Evolutionary conservation across 2,797 vertebrate species (phyloP), one percentile per base, ranked within the genome.

Genomic region (Lithobates pipiens): DNA sequence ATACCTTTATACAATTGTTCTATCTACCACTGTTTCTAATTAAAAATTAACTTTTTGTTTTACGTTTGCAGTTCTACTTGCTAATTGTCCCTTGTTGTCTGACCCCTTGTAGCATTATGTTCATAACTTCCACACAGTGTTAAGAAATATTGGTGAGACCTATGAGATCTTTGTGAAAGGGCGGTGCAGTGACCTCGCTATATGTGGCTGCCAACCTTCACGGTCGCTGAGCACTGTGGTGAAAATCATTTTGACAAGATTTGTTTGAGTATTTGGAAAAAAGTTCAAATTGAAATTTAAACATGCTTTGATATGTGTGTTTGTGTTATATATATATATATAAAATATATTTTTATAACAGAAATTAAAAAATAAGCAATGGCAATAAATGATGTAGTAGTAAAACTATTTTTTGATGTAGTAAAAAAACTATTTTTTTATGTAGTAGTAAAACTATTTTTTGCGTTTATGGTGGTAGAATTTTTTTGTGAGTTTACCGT

Each of bases 161-260:
- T 84, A 78, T 73, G 16, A 84, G 83, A 72, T 73, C n/a, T 73
- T 79, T 73, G 63, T 44, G 39, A 32, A 4, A 77, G 54, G 27
- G 57, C 23, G 4, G 36, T 61, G 29, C 21, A 13, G 27, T 71
- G 76, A 73, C 76, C 83, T 85, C 72, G 50, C 44, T 39, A 23
- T 46, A 42, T 68, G 32, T 39, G 34, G 42, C 74, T 67, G 76
- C 39, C 34, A 65, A 54, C 71, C 69, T 79, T 80, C 70, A 75
- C 69, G 77, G 83, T 67, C 71, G 74, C 57, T 29, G 77, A 85
- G 27, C 83, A 67, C 57, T 75, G 67, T 67, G 6, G 46, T 21
- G 16, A 29, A 85, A 85, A 78, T 85, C 36, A 73, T n/a, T 79
- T 79, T 80, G 83, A 85, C 83, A 75, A 80, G 77, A 72, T 85